Evolutionary conservation across 1,140 invertebrate genomes (phyloP), one percentile per base, ranked within the genome.

Genomic region (Phthorimaea operculella): DNA sequence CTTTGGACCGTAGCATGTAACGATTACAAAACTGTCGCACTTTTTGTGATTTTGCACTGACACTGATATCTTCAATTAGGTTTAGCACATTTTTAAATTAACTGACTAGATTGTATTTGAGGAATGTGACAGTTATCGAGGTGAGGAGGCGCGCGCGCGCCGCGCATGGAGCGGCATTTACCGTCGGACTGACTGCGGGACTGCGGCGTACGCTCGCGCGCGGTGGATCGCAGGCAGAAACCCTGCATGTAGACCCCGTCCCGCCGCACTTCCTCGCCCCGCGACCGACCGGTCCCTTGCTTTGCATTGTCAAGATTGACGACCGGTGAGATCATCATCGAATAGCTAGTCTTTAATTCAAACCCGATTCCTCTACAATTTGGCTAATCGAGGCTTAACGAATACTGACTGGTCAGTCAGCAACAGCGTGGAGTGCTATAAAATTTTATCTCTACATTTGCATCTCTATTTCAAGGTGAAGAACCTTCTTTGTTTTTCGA

Each of bases 261-360:
- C 64, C 75, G 58, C 67, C 72, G 51, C 75, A 53, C 21, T 6
- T 28, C 72, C 66, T 57, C 76, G 34, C 58, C 63, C 67, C 70
- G 51, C 63, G 21, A 55, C 21, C 63, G 66, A 81, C 81, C 74
- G 74, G 81, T 78, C 79, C 76, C 75, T 73, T 78, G 76, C 79
- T 78, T 74, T 78, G 78, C 79, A 80, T 84, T 82, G 81, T 79
- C 79, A 81, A 80, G 74, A 83, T 80, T 83, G 79, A 81, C 73
- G 68, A 76, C 66, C 72, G 74, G 67, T 84, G 81, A 82, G 76
- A 80, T 84, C 81, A 84, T 79, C 77, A 66, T 54, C 59, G 62
- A 69, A 68, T 66, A 58, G 57, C 55, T 60, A 60, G 65, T 60
- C 55, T 72, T 72, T 70, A 69, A 79, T 77, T 72, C 73, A 55